Base-by-base conservation (phyloP, 2,888 invertebrate genomes). In the Lithodes maja region DNA sequence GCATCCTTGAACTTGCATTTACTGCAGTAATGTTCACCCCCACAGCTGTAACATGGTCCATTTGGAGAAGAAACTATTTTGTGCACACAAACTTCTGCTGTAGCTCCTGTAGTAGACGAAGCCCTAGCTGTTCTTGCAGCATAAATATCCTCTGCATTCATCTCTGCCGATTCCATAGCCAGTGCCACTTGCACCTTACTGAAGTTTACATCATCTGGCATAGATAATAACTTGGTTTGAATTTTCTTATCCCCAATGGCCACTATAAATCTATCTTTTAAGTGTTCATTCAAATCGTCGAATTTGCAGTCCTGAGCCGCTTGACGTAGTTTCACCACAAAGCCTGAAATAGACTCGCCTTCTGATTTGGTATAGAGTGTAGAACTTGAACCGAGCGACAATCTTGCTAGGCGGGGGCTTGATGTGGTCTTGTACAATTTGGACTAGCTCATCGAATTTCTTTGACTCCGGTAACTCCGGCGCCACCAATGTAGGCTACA, bases 271-370 rank as follows among this genome's bases (percentile, higher is more conserved):
- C 9, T 2, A 15, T 79, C 53, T 53, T 53, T 52, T 53, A 79
- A 79, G 12, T n/a, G 78, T 15, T 79, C 78, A 79, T 79, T 53
- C 5, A 53, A 15, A 53, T 52, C 53, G 52, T 33, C n/a, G n/a
- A 53, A 79, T 53, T 53, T 79, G n/a, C 78, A 79, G 78, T 79
- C n/a, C 9, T 53, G 78, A 52, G 78, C 78, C 12, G 53, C 78
- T 53, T 79, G 78, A 55, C 55, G 55, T 55, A 55, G 9, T 55
- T 55, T 55, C 55, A 55, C 5, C 55, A 55, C 55, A 55, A 15
- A 79, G 15, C 78, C 53, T 79, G 78, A 79, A 79, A 79, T 53
- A 53, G 53, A 53, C 53, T 79, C 1, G n/a, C 77, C 54, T 53
- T 52, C 78, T n/a, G 53, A 53, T n/a, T 53, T 9, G 3, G 15